phyloP scores from a whole-genome alignment of 2,888 invertebrate genomes.

The Drosophila niveifrons region DNA sequence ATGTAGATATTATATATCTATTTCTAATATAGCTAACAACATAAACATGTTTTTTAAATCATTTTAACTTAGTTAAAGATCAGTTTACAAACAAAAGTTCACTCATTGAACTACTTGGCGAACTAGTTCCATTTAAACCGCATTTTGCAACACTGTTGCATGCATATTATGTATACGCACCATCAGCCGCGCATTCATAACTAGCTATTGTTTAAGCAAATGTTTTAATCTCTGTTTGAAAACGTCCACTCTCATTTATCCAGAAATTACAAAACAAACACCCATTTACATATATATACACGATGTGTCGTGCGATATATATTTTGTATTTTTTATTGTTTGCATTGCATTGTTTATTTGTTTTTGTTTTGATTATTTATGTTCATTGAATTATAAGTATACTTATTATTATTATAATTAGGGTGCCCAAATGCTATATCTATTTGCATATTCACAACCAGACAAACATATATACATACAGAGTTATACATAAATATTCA shows the following conservation, averaged over 20 bases:
- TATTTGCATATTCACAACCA: not conserved
- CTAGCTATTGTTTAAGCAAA: constrained; percentile 14
- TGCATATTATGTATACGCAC: not conserved
- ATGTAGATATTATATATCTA: too few species aligned
- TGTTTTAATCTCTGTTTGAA: constrained; percentile 8
- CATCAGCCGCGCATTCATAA: not conserved
- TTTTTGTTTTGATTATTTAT: constrained; percentile 18
- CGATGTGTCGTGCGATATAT: not conserved
- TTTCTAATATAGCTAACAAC: too few species aligned
- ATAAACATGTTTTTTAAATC: too few species aligned
- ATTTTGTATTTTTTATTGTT: constrained; percentile 12
- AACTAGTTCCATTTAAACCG: constrained; percentile 1
- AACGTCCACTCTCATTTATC: not conserved
- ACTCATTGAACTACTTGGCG: not conserved
- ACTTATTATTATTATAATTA: constrained; percentile 20
- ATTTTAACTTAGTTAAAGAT: too few species aligned
- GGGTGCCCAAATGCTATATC: not conserved
- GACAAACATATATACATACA: not conserved
- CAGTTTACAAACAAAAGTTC: not conserved
- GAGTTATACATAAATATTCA: not conserved
- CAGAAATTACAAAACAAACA: constrained; percentile 3
- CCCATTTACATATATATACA: not conserved
- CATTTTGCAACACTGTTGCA: not conserved
- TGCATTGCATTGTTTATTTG: constrained; percentile 15
- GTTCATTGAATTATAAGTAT: constrained; percentile 20